phyloP scores from a whole-genome alignment of 2,113 vertebrate genomes.

The cattle (Bos taurus) region DNA sequence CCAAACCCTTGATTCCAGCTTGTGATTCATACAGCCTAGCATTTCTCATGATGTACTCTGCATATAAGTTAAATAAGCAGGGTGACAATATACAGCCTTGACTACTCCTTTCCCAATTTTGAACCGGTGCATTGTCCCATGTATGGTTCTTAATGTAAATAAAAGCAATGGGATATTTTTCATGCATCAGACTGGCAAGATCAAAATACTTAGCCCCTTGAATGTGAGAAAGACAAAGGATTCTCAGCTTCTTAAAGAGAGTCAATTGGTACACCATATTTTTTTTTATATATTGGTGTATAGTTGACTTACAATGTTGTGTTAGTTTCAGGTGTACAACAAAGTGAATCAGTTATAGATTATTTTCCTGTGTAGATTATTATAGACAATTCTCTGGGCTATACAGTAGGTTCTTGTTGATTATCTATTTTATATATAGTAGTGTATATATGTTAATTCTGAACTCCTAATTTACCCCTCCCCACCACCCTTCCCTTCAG shows the following conservation, averaged over 20 bases:
- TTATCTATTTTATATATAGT: not conserved
- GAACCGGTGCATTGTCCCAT: not conserved
- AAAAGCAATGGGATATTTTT: not conserved
- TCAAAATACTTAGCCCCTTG: not conserved
- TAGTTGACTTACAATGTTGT: not conserved
- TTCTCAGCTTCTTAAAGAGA: not conserved
- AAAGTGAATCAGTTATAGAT: not conserved
- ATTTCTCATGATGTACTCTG: not conserved
- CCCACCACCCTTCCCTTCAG: not conserved
- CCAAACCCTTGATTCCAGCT: not conserved
- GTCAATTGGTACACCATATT: not conserved
- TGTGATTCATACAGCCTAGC: not conserved
- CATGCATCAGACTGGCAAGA: not conserved
- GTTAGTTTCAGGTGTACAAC: not conserved
- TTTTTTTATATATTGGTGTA: not conserved
- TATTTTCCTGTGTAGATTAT: not conserved
- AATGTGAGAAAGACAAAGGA: not conserved
- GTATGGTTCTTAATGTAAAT: not conserved
- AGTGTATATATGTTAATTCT: not conserved
- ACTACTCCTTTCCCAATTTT: not conserved
- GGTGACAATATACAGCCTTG: not conserved
- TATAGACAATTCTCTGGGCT: not conserved
- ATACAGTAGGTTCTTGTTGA: not conserved
- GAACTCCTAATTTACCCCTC: not conserved
- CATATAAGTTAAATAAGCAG: not conserved